Evolutionary conservation across 2,113 vertebrate genomes (phyloP).

Genomic region (Cyprinus carpio): DNA sequence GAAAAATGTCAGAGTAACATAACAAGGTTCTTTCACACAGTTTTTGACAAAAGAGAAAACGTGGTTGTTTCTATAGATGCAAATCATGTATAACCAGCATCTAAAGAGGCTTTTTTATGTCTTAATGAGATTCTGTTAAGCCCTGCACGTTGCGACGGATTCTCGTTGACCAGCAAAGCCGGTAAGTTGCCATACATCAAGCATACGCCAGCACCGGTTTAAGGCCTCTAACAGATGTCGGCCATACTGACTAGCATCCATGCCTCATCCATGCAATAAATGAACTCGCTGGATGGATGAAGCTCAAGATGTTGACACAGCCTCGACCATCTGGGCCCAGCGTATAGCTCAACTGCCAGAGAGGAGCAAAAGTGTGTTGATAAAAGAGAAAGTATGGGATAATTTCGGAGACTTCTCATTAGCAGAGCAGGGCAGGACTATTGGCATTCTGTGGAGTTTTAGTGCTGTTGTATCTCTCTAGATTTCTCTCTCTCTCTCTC

Average conservation of each 20-base stretch:
- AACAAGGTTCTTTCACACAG: neutral
- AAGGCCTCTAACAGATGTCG: constrained; percentile 54
- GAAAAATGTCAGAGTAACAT: neutral
- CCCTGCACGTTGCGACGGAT: neutral
- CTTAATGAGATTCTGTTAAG: constrained; percentile 27
- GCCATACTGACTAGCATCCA: constrained; percentile 50
- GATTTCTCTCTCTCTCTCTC: constrained; percentile 8
- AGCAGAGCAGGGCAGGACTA: constrained; percentile 14
- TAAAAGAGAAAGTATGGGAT: constrained; percentile 41
- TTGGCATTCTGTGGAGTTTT: constrained; percentile 9
- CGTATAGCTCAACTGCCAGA: constrained; percentile 51
- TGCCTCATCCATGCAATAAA: constrained; percentile 54
- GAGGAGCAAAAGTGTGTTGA: constrained; percentile 45
- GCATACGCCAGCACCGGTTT: constrained; percentile 37
- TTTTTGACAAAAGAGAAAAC: neutral
- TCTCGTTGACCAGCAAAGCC: constrained; percentile 28
- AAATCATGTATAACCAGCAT: neutral
- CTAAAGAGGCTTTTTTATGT: neutral
- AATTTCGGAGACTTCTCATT: constrained; percentile 22
- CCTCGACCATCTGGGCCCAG: constrained; percentile 61
- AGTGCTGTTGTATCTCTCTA: neutral
- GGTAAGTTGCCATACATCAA: constrained; percentile 37
- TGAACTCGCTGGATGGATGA: constrained; percentile 52
- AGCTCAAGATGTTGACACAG: constrained; percentile 58
- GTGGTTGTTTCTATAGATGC: neutral